Base-by-base conservation (phyloP, 2,888 invertebrate genomes). In the Torymus tubicola region DNA sequence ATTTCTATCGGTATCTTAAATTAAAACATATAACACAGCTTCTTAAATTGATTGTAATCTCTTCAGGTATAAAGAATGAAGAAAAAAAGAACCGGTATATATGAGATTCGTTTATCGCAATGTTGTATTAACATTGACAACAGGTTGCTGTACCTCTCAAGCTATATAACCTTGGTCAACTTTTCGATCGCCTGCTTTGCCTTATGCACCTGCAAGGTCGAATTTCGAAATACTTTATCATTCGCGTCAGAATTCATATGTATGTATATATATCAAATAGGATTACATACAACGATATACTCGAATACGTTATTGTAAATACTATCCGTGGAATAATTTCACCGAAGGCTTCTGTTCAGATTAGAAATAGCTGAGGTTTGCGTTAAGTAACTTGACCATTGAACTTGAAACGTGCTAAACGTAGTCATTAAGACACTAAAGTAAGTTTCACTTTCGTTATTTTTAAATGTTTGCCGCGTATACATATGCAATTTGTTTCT, bases 361-460 rank as follows among this genome's bases (percentile, higher is more conserved):
- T 76, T 68, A 76, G 76, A 76, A 75, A 76, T 16, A 53, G 11
- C 12, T 18, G 12, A 2, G 42, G 53, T 8, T 42, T 42, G 42
- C 24, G 68, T 63, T 76, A 61, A 76, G 68, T 63, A 76, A 76
- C 24, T 14, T 69, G 68, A 42, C 14, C 76, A 21, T 76, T 76
- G 76, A 76, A 76, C 76, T 76, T 76, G 76, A 69, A 69, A 76
- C 18, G 18, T 69, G 61, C 55, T 61, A 76, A 76, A 61, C 61
- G 14, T 18, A 60, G 61, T 61, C 68, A 61, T 76, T 76, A 76
- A 31, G 42, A 61, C 8, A 8, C 42, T 42, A 42, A 42, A 42
- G 10, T 42, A 42, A 42, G 42, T 42, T 42, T 42, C 42, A 42
- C 42, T 42, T 42, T 42, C 42, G 42, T 8, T 42, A 42, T 42